Base-by-base conservation (phyloP, 1,140 invertebrate genomes). In the Cydia amplana region DNA sequence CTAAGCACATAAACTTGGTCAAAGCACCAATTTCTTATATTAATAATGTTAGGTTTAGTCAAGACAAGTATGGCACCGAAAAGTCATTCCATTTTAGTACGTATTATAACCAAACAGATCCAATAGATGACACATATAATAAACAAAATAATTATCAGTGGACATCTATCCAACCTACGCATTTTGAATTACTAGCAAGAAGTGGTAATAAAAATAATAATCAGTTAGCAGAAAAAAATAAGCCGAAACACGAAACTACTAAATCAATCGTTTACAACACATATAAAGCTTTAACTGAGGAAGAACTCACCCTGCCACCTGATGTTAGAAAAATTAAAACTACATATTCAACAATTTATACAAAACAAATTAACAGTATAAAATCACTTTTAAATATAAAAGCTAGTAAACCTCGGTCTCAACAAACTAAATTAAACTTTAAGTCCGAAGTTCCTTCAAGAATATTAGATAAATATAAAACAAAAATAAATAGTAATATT, bases 231-330 rank as follows among this genome's bases (percentile, higher is more conserved):
- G 1, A 20, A 9, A 23, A 60, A 23, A 20, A 5, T 23, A 23
- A 23, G 9, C 18, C 7, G 23, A 60, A 23, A 20, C 55, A 60
- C 3, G 70, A 75, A 63, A 74, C 46, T 16, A 55, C 23, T 1
- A 78, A 78, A 73, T 74, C 46, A n/a, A 77, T 84, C 43, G 78
- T 77, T 32, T 84, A 84, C 67, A 84, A 84, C 76, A 80, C 81
- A 14, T 84, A 81, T 74, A 67, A 78, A 55, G 79, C 80, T 25
- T 60, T 76, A 9, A 80, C 64, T 7, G 79, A 85, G 72, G 85
- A 85, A 72, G 80, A 85, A 72, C 16, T 75, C 2, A 77, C 83
- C 46, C 23, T 72, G 0, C 23, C 49, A 75, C 51, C 32, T 36
- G 70, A 76, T 49, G 46, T 51, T 6, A 43, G 32, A 12, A 10